phyloP scores from a whole-genome alignment of 2,797 vertebrate species.

The Cheirogaleus major region DNA sequence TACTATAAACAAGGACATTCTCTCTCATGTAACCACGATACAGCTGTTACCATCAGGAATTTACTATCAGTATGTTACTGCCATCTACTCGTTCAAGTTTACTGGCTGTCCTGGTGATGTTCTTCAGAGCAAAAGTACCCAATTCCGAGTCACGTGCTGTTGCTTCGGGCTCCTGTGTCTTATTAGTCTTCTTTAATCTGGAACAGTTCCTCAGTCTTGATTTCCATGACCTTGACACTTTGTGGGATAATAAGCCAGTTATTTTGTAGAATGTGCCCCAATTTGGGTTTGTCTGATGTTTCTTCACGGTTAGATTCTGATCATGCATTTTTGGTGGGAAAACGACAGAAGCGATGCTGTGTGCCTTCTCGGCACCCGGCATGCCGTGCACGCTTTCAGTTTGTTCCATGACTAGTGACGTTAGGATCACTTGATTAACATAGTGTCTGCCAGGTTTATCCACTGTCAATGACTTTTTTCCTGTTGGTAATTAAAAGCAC shows the following conservation, averaged over 20 bases:
- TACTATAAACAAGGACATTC: neutral
- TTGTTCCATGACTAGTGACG: neutral
- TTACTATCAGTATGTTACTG: neutral
- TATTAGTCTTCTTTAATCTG: neutral
- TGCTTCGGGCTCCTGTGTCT: neutral
- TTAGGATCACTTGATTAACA: neutral
- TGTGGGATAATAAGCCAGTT: neutral
- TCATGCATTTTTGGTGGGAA: neutral
- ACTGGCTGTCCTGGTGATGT: neutral
- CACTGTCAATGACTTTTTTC: neutral
- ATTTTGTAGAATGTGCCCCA: neutral
- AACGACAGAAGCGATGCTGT: neutral
- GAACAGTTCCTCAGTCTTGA: neutral
- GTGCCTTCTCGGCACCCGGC: neutral
- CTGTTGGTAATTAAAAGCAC: conserved; percentile 36
- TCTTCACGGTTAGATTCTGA: neutral
- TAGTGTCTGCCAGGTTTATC: neutral
- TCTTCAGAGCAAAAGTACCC: neutral
- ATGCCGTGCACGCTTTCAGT: accelerated
- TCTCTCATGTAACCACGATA: neutral
- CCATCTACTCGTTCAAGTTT: neutral
- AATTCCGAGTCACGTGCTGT: neutral
- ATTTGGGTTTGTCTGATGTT: neutral
- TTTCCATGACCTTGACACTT: neutral
- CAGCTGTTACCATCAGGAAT: neutral